Evolutionary conservation across 2,888 invertebrate genomes (phyloP).

Genomic region (Phrixothrix hirtus): DNA sequence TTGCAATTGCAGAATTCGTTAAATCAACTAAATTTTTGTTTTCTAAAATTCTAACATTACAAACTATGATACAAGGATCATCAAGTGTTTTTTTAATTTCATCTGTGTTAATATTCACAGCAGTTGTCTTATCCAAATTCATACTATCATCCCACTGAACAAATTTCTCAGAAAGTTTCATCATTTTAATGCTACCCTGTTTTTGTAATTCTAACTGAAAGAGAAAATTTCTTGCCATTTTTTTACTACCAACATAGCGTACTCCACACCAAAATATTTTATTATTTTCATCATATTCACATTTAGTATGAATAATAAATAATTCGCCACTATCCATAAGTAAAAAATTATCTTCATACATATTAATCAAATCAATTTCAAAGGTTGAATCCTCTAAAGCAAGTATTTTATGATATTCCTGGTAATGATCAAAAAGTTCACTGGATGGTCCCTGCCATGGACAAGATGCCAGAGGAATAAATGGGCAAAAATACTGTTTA

Average conservation of each 20-base stretch:
- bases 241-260: slow-evolving; percentile 35
- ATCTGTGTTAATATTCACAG: slow-evolving; percentile 18
- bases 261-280: slow-evolving; percentile 42
- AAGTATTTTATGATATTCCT: slow-evolving; percentile 40
- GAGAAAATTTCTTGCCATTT: slow-evolving; percentile 15
- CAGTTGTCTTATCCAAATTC: slow-evolving; percentile 19
- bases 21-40: slow-evolving; percentile 1
- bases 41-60: slow-evolving; percentile 23
- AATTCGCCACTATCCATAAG: slow-evolving; percentile 40
- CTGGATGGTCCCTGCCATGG: slow-evolving; percentile 42
- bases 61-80: slow-evolving; percentile 26
- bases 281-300: slow-evolving; percentile 32
- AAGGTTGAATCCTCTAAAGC: slow-evolving; percentile 42
- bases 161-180: slow-evolving; percentile 17
- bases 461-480: slow-evolving; percentile 37
- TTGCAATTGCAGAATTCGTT: background rate
- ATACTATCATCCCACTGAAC: slow-evolving; percentile 20
- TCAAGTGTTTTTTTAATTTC: slow-evolving; percentile 21
- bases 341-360: slow-evolving; percentile 44
- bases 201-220: slow-evolving; percentile 22
- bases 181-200: background rate
- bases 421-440: slow-evolving; percentile 44
- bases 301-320: slow-evolving; percentile 42
- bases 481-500: slow-evolving; percentile 38
- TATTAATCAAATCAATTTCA: slow-evolving; percentile 47